Conservation (phyloP, 2,797 vertebrate genomes). For the Oreochromis mossambicus region DNA sequence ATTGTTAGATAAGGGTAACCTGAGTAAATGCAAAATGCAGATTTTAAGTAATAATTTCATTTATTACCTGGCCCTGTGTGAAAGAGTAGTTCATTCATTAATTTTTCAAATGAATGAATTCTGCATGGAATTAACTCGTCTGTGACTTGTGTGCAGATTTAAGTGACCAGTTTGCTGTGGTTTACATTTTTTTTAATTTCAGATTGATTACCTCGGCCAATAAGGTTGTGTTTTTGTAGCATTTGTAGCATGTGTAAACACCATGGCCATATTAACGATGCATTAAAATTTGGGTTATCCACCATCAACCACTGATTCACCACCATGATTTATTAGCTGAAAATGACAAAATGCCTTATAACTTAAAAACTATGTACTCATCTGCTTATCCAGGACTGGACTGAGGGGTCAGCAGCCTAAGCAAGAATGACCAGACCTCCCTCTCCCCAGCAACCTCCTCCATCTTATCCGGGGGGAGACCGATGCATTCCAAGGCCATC, state of each 20-base stretch:
- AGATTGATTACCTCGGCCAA: background rate
- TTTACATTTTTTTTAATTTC: background rate
- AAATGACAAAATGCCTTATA: background rate
- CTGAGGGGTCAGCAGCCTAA: background rate
- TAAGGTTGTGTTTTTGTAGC: background rate
- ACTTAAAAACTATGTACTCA: background rate
- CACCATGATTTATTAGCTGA: background rate
- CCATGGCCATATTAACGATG: background rate
- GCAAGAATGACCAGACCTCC: background rate
- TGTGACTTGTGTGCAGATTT: background rate
- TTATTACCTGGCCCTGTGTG: background rate
- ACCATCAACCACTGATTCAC: background rate
- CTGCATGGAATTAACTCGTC: accelerated
- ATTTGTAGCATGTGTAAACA: background rate
- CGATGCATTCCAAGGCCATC: background rate
- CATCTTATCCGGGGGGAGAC: background rate
- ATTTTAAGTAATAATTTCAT: background rate
- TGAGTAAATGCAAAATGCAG: background rate
- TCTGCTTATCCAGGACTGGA: background rate
- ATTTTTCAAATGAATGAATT: background rate
- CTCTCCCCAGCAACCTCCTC: background rate
- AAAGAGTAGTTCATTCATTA: background rate
- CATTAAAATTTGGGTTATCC: background rate
- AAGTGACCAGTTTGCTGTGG: background rate
- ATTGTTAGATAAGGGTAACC: background rate